phyloP scores from a whole-genome alignment of 2,113 vertebrate genomes.

The Nyctereutes procyonoides region DNA sequence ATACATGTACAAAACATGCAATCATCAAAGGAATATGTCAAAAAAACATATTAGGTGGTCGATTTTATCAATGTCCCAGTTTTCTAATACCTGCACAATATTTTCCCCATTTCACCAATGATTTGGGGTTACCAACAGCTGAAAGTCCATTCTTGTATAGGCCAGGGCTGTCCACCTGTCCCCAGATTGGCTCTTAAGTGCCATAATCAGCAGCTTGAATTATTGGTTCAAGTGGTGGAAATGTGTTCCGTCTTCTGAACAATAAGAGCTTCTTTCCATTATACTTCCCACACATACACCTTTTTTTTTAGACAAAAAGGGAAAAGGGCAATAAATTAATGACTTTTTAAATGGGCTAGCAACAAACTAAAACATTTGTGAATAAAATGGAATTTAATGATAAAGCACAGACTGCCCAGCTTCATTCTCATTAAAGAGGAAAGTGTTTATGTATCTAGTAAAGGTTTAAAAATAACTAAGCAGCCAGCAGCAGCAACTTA shows the following conservation, averaged over 20 bases:
- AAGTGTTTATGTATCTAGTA: conserved; percentile 81
- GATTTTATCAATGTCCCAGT: conserved; percentile 50
- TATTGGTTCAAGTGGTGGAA: conserved; percentile 89
- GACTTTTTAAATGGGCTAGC: background rate
- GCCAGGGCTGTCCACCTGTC: conserved; percentile 88
- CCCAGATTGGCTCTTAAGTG: conserved; percentile 90
- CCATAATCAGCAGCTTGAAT: conserved; percentile 92
- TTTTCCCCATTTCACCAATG: conserved; percentile 78
- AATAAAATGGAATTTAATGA: conserved; percentile 84
- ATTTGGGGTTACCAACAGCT: conserved; percentile 88
- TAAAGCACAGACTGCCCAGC: conserved; percentile 72
- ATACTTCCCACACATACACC: conserved; percentile 41
- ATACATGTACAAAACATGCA: background rate
- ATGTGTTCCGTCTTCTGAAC: conserved; percentile 79
- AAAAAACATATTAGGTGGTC: background rate
- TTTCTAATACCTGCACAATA: conserved; percentile 68
- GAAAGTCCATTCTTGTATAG: conserved; percentile 92
- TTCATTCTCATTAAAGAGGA: conserved; percentile 83
- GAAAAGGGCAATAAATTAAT: conserved; percentile 59
- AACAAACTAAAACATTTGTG: conserved; percentile 81
- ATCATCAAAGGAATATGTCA: background rate
- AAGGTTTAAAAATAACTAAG: conserved; percentile 77
- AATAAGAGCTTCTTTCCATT: conserved; percentile 73
- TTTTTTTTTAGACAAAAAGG: conserved; percentile 68
- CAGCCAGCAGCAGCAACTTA: conserved; percentile 69